phyloP scores from a whole-genome alignment of 2,888 invertebrate species.

The Cetonia aurata region DNA sequence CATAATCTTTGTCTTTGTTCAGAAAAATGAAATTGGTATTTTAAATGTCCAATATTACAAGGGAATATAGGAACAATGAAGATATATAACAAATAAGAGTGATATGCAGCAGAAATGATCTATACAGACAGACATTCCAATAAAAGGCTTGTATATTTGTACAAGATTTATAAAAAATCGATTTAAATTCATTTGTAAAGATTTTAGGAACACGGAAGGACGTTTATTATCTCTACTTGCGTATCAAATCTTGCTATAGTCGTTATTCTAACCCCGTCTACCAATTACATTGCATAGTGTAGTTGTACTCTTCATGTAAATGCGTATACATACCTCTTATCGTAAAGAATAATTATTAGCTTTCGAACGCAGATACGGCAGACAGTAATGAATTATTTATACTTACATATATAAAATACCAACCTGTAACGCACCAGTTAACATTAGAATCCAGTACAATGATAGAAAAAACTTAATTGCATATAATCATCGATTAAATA shows the following conservation, averaged over 20 bases:
- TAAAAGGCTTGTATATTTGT: too few species aligned
- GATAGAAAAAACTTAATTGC: conserved; percentile 5
- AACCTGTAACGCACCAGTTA: not conserved
- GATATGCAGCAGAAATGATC: too few species aligned
- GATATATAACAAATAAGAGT: too few species aligned
- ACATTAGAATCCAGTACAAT: not conserved
- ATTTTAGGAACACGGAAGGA: too few species aligned
- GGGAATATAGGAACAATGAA: too few species aligned
- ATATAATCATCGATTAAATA: too few species aligned
- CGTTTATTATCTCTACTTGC: not conserved
- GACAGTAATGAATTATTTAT: conserved; percentile 24
- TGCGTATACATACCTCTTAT: not conserved
- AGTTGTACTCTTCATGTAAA: conserved; percentile 13
- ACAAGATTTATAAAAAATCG: too few species aligned
- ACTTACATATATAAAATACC: conserved; percentile 1
- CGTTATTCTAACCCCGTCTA: conserved; percentile 5
- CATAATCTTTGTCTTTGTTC: too few species aligned
- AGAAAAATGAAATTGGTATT: too few species aligned
- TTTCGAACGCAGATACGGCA: not conserved
- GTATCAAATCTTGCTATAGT: not conserved
- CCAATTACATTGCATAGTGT: conserved; percentile 11
- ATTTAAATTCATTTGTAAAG: not conserved
- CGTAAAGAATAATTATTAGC: conserved; percentile 12
- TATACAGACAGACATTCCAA: too few species aligned
- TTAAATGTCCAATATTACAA: too few species aligned